These are phyloP conservation scores for Agriopis marginaria DNA, from an alignment of 2,888 invertebrate species.

Conservation along the genomic window DNA sequence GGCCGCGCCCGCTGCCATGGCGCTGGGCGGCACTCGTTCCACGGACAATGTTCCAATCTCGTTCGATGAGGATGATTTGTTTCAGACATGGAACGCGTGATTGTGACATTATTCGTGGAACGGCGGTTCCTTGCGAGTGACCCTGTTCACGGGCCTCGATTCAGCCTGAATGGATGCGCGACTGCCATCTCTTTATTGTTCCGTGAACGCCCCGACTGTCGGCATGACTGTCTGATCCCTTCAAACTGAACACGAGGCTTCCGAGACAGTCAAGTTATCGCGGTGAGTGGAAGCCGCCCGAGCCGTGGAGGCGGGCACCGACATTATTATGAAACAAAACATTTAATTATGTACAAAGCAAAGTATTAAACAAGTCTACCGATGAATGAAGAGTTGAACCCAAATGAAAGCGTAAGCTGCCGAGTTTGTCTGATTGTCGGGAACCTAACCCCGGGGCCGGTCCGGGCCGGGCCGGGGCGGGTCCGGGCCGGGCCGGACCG, in stretches of 20 bases:
- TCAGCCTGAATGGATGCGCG: no score
- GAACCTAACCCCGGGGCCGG: not conserved
- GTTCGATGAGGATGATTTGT: not conserved
- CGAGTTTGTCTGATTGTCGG: not conserved
- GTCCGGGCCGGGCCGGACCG: not conserved
- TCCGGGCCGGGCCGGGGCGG: not conserved
- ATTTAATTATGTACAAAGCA: not conserved
- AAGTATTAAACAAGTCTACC: not conserved
- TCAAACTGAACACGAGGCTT: not conserved
- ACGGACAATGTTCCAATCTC: not conserved
- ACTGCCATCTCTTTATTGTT: no score
- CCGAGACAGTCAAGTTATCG: not conserved
- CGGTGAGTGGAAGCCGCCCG: not conserved
- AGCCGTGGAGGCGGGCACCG: constrained; percentile 4
- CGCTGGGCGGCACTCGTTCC: constrained; percentile 1
- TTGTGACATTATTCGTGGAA: no score
- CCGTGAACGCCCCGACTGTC: no score
- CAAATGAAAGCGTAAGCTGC: constrained; percentile 9
- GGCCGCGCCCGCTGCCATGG: not conserved
- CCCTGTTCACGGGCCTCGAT: no score
- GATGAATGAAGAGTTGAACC: constrained; percentile 1
- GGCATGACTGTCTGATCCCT: not conserved
- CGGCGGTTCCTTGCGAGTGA: no score
- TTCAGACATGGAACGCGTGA: not conserved
- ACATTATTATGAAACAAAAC: not conserved